Percentiles rank a stretch among this genome's conserved stretches.
Conservation (phyloP, 2,888 invertebrate species). For the Acholoe squamosa region DNA sequence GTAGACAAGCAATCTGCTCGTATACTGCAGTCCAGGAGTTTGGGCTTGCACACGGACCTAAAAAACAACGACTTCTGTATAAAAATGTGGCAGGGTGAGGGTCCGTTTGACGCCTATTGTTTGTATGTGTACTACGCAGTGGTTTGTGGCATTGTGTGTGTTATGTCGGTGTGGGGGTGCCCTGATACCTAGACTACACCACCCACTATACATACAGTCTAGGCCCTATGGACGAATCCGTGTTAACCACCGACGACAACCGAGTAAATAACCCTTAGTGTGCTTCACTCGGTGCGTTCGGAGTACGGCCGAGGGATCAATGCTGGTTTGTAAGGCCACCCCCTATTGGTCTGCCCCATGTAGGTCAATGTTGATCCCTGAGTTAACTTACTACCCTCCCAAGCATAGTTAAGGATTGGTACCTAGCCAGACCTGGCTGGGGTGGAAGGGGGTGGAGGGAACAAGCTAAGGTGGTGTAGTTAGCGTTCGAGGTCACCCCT, state of each 20-base stretch:
- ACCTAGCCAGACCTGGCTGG: too few species aligned
- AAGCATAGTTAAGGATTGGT: too few species aligned
- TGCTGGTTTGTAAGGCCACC: too few species aligned
- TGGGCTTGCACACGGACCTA: too few species aligned
- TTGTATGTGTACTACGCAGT: slow-evolving; percentile 21
- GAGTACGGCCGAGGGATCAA: too few species aligned
- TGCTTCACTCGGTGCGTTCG: too few species aligned
- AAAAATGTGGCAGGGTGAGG: background rate
- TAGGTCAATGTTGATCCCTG: too few species aligned
- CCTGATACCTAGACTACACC: background rate
- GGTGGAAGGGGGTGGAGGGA: too few species aligned
- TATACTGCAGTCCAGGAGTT: background rate
- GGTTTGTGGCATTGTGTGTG: background rate
- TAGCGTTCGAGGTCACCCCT: too few species aligned
- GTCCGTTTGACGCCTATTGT: background rate
- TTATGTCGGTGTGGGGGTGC: background rate
- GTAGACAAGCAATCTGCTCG: background rate
- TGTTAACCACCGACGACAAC: background rate
- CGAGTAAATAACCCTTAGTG: background rate
- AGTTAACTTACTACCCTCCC: too few species aligned
- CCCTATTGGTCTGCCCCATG: too few species aligned
- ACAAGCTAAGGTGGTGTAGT: too few species aligned
- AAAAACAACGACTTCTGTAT: background rate
- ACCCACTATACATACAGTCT: background rate
- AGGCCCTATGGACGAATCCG: background rate